Conservation (phyloP, 2,888 invertebrate species). For the Polymixis lichenea region DNA sequence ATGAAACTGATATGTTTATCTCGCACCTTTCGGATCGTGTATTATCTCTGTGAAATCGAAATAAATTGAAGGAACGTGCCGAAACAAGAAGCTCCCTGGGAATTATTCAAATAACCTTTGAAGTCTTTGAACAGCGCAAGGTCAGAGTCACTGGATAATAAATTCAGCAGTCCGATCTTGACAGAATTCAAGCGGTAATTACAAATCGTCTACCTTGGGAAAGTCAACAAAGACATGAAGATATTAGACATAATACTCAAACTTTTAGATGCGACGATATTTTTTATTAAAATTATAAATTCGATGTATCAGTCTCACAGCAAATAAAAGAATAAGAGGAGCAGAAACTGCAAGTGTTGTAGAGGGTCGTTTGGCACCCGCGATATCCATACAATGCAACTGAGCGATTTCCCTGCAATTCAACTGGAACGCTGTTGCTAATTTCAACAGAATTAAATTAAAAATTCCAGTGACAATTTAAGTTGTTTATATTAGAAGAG, state of each 20-base stretch:
- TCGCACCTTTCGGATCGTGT: slow-evolving; percentile 26
- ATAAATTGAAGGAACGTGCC: slow-evolving; percentile 33
- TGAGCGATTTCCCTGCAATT: slow-evolving; percentile 1
- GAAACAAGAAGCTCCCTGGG: slow-evolving; percentile 37
- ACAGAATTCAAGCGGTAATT: slow-evolving; percentile 41
- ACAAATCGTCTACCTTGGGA: slow-evolving; percentile 49
- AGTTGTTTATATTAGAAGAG: not conserved
- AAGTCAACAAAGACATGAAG: slow-evolving; percentile 30
- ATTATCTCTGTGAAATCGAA: slow-evolving; percentile 33
- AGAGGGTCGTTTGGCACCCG: slow-evolving; percentile 47
- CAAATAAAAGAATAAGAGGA: slow-evolving; percentile 9
- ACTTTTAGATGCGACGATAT: no score
- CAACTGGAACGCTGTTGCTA: slow-evolving; percentile 8
- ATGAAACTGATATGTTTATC: slow-evolving; percentile 33
- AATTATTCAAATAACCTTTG: slow-evolving; percentile 52
- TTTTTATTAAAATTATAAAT: slow-evolving; percentile 18
- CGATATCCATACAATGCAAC: slow-evolving; percentile 7
- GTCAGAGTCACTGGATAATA: slow-evolving; percentile 53
- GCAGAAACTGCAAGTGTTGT: slow-evolving; percentile 41
- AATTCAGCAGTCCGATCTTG: slow-evolving; percentile 46
- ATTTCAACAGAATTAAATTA: slow-evolving; percentile 21
- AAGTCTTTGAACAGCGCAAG: slow-evolving; percentile 41
- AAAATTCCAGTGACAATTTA: slow-evolving; percentile 16
- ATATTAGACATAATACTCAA: no score
- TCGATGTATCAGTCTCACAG: not conserved